Conservation (phyloP, 2,113 vertebrate species). For the Numida meleagris region DNA sequence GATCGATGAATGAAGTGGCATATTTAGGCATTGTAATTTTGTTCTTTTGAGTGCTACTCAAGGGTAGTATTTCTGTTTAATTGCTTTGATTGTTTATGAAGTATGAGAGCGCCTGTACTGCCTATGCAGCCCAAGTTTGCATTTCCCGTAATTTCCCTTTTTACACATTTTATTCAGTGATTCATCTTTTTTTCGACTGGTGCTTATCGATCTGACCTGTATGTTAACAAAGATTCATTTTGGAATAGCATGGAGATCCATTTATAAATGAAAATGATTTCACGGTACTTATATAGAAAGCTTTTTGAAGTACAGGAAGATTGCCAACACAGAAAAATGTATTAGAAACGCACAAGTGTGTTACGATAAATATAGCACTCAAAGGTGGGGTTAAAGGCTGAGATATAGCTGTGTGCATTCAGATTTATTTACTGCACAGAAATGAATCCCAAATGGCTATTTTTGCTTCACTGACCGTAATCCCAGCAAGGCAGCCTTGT, state of each 20-base stretch:
- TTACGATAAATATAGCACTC: slow-evolving; percentile 37
- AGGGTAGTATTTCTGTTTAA: background rate
- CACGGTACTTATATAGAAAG: background rate
- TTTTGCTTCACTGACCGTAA: slow-evolving; percentile 42
- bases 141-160: background rate
- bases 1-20: background rate
- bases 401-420: background rate
- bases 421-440: slow-evolving; percentile 52
- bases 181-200: background rate
- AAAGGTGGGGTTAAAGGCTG: slow-evolving; percentile 35
- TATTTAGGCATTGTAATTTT: background rate
- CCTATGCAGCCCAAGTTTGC: background rate
- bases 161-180: background rate
- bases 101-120: background rate
- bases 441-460: slow-evolving; percentile 23
- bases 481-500: background rate
- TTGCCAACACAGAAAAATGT: slow-evolving; percentile 35
- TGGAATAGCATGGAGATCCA: slow-evolving; percentile 2
- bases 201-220: background rate
- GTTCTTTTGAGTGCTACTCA: background rate
- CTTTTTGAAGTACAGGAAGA: slow-evolving; percentile 33
- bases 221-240: slow-evolving; percentile 3
- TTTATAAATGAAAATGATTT: slow-evolving; percentile 50
- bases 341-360: slow-evolving; percentile 33
- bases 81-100: background rate